phyloP scores from a whole-genome alignment of 2,888 invertebrate genomes.

The Tenthredo scrophulariae region DNA sequence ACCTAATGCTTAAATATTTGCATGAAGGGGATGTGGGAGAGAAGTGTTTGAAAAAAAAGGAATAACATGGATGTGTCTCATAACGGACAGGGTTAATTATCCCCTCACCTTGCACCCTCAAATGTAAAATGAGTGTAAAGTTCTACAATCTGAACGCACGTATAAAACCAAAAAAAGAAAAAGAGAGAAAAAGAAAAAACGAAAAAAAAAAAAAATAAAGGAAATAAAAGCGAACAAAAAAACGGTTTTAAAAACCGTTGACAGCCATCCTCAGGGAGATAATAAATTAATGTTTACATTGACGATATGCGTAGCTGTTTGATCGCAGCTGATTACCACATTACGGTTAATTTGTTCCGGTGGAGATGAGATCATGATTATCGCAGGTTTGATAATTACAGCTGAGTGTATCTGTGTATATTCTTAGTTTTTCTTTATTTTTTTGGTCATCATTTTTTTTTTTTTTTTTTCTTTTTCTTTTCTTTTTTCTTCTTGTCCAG shows the following conservation, averaged over 20 bases:
- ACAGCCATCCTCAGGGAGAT: constrained; percentile 6
- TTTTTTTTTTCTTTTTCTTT: not conserved
- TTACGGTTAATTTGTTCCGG: not conserved
- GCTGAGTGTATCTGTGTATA: not conserved
- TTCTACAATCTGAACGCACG: not conserved
- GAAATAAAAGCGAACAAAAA: not conserved
- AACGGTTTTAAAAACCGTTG: not conserved
- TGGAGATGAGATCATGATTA: not conserved
- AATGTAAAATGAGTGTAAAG: not conserved
- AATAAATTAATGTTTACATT: constrained; percentile 15
- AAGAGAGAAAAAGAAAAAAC: not conserved
- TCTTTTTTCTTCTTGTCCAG: not conserved
- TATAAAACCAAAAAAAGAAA: not conserved
- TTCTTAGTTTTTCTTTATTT: not conserved
- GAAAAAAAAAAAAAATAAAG: not conserved
- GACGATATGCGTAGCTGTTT: not conserved
- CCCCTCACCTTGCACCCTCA: not conserved
- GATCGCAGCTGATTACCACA: constrained; percentile 8
- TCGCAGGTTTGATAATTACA: not conserved
- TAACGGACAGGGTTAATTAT: not conserved
- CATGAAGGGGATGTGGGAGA: not conserved
- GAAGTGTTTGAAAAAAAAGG: not conserved
- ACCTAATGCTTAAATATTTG: not conserved
- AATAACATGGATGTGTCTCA: not conserved
- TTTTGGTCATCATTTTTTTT: too few relatives aligned